Percentiles rank a stretch among this genome's conserved stretches.
Conservation (phyloP, 2,888 invertebrate species). For the Brachylomia viminalis region DNA sequence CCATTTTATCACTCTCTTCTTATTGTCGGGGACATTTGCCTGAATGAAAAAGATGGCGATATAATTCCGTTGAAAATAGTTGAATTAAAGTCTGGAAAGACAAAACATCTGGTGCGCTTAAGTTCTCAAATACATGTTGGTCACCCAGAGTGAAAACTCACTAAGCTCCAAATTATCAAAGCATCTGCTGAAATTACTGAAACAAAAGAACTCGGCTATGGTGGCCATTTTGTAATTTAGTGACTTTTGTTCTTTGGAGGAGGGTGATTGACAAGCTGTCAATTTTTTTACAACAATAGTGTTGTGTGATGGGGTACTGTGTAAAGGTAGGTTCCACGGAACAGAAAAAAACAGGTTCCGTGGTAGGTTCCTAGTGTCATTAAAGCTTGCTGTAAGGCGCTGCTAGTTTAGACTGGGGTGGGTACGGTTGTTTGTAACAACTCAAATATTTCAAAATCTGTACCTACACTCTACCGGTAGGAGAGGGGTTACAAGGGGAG, state of each 20-base stretch:
- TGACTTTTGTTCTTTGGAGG: too few relatives aligned
- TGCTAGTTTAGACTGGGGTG: not conserved
- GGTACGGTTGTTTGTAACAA: not conserved
- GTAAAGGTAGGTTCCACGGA: too few relatives aligned
- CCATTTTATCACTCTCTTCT: constrained; percentile 24
- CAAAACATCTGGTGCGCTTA: not conserved
- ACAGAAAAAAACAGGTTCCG: too few relatives aligned
- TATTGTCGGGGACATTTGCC: constrained; percentile 4
- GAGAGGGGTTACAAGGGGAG: not conserved
- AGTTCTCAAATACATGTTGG: not conserved
- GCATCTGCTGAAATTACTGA: too few relatives aligned
- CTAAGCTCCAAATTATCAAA: too few relatives aligned
- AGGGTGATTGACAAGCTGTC: not conserved
- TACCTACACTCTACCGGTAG: not conserved
- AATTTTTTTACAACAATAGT: not conserved
- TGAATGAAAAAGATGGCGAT: not conserved
- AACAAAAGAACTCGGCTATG: too few relatives aligned
- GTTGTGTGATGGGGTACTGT: not conserved
- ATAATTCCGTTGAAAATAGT: not conserved
- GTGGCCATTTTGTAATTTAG: too few relatives aligned
- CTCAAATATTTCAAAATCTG: not conserved
- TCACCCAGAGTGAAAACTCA: too few relatives aligned
- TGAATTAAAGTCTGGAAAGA: not conserved
- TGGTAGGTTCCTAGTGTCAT: not conserved
- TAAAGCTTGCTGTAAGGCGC: not conserved